Percentiles rank a stretch among this genome's conserved stretches.
phyloP scores from a whole-genome alignment of 2,797 vertebrate genomes.

The Heteromormyrus szaboi region DNA sequence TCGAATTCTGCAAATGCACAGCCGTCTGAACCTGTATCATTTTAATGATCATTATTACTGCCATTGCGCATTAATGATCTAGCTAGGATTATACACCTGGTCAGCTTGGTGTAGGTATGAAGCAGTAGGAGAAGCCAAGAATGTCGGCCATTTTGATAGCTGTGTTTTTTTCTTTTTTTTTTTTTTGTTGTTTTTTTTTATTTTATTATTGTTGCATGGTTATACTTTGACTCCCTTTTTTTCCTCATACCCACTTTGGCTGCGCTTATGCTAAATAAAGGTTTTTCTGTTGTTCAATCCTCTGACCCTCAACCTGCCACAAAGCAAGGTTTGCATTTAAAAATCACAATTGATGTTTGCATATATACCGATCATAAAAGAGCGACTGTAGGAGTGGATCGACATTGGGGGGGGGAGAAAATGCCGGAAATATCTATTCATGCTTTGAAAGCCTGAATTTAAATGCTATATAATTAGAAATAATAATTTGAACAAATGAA shows the following conservation, averaged over 20 bases:
- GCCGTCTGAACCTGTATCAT: not conserved
- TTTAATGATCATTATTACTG: not conserved
- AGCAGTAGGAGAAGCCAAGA: not conserved
- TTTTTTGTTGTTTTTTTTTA: not conserved
- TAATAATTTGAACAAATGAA: conserved; percentile 32
- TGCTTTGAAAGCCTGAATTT: conserved; percentile 10
- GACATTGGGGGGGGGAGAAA: not conserved
- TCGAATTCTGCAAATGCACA: not conserved
- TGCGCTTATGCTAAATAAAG: not conserved
- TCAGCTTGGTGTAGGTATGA: not conserved
- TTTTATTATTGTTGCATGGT: not conserved
- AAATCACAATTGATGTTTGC: not conserved
- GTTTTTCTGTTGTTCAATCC: not conserved
- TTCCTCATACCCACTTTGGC: not conserved
- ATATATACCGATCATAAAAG: not conserved
- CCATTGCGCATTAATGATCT: not conserved
- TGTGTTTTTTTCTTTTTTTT: not conserved
- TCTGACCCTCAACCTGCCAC: not conserved
- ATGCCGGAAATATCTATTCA: conserved; percentile 16
- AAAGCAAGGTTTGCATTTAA: not conserved
- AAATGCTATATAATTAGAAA: conserved; percentile 24
- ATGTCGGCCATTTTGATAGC: not conserved
- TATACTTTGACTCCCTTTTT: not conserved
- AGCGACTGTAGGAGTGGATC: not conserved
- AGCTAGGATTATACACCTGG: not conserved